Evolutionary conservation across 2,888 invertebrate species (phyloP).

Genomic region (Leistus spinibarbis): DNA sequence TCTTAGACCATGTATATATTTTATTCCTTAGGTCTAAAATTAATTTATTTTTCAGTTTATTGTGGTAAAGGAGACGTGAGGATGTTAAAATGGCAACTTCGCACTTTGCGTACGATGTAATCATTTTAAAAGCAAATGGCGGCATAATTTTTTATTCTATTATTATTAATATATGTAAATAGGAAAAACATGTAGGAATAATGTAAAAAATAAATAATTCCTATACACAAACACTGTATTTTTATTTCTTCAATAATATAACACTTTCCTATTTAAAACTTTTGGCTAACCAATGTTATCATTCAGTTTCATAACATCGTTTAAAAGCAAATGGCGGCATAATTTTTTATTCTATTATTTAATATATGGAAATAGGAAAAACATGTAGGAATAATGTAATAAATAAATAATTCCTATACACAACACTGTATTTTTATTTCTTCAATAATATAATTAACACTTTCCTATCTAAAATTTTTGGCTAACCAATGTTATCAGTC

Average conservation of each 20-base stretch:
- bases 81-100: not conserved
- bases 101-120: not conserved
- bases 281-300: constrained; percentile 63
- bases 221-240: not conserved
- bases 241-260: not conserved
- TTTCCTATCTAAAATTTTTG: not conserved
- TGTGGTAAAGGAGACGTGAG: constrained; percentile 53
- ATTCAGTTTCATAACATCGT: constrained; percentile 65
- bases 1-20: not conserved
- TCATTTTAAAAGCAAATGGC: no score
- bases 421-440: not conserved
- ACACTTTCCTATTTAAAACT: not conserved
- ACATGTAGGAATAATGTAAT: constrained; percentile 7
- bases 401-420: constrained; percentile 11
- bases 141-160: not conserved
- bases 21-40: no score
- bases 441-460: not conserved
- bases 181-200: constrained; percentile 1
- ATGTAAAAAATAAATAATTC: constrained; percentile 13
- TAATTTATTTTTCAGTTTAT: constrained; percentile 54
- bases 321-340: no score
- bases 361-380: not conserved
- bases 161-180: not conserved
- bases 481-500: constrained; percentile 62
- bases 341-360: constrained; percentile 59